Base-by-base conservation (phyloP, 2,797 vertebrate genomes). In the Labeo calbasu region DNA sequence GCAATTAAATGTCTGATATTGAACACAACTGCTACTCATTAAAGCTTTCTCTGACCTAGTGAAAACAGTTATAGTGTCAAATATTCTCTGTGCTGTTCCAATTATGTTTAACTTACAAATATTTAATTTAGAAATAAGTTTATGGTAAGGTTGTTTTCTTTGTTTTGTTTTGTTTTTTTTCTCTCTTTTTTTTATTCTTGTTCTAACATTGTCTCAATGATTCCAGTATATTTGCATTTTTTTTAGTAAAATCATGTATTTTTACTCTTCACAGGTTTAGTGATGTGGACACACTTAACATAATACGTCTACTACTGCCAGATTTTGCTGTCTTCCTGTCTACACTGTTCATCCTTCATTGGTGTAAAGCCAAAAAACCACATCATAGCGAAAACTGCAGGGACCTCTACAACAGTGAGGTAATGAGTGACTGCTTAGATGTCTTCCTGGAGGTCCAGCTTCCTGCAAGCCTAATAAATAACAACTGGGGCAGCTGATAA, bases 231-330 rank as follows among this genome's bases (percentile, higher is more conserved):
- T 23, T 63, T 28, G 14, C 43, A n/a, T 53, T 46, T 46, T 46
- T 46, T 7, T 10, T 48, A 17, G 7, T 21, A 4, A 57, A 36
- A 43, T 6, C 9, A 46, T 46, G 9, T 43, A 46, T 57, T 21
- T 68, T 82, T 32, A 5, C 5, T 40, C 13, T 70, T 77, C 19
- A 5, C 89, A 96, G 96, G 87, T 94, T 96, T 89, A 95, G 91
- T 77, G 84, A 72, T 0, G 93, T 94, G 1, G 87, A 93, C 75
- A 17, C 89, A 23, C 93, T 92, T 36, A 94, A 94, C 81, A 83
- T 94, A 15, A 84, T 94, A 15, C 93, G 93, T 2, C 92, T 95
- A 81, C 81, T 95, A 83, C 92, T 92, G 13, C 95, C 95, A 2
- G 95, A 96, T 40, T 1, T 93, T 0, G 86, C 91, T 72, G 88